Evolutionary conservation across 2,113 vertebrate species (phyloP).

Genomic region (Ailuropoda melanoleuca): DNA sequence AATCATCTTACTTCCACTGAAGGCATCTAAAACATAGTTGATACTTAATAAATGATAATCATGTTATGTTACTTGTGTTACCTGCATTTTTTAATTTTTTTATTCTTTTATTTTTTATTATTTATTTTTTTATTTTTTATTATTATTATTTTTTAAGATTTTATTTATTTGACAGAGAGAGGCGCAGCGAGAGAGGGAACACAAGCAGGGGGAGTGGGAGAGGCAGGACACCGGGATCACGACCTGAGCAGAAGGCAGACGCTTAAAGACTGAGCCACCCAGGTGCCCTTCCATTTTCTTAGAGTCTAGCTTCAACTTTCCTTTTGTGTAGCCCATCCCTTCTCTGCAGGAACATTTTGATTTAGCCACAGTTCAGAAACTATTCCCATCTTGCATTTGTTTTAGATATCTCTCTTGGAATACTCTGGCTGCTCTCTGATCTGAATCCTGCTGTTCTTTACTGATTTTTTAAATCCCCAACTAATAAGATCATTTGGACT

Average conservation of each 20-base stretch:
- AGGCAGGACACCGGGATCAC: too few relatives aligned
- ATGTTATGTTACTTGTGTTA: background rate
- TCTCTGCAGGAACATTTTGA: background rate
- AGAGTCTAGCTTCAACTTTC: background rate
- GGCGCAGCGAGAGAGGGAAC: too few relatives aligned
- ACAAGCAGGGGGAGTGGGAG: too few relatives aligned
- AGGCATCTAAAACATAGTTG: background rate
- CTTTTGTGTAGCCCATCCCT: background rate
- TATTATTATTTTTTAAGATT: too few relatives aligned
- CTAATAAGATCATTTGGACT: background rate
- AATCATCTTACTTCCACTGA: background rate
- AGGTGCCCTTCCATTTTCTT: background rate
- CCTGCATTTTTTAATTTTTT: background rate
- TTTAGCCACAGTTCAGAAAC: background rate
- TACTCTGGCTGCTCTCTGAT: background rate
- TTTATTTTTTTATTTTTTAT: too few relatives aligned
- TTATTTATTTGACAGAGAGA: too few relatives aligned
- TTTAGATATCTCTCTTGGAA: background rate
- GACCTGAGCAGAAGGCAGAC: too few relatives aligned
- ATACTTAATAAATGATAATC: background rate
- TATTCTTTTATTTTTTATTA: background rate
- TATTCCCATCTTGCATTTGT: background rate
- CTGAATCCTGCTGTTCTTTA: background rate
- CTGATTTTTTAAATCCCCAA: background rate
- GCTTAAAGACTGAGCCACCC: too few relatives aligned